Conservation (phyloP, 2,113 vertebrate species). For the Eudyptes chrysolophus region DNA sequence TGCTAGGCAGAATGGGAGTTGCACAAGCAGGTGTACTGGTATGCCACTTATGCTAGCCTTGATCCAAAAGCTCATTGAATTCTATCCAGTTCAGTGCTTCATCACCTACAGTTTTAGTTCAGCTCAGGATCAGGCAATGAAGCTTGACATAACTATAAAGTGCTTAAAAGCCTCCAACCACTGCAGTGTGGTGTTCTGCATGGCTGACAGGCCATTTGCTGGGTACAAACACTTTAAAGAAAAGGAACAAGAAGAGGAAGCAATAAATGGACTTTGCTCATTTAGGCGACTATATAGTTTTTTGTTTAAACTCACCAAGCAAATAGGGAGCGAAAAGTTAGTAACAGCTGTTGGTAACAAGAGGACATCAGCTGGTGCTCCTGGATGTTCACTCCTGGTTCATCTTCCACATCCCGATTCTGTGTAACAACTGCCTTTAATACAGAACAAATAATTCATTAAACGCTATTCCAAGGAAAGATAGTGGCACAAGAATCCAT, state of each 20-base stretch:
- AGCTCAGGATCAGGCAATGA: neutral
- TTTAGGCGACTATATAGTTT: neutral
- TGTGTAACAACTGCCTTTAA: constrained; percentile 76
- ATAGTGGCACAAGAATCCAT: neutral
- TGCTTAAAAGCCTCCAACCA: neutral
- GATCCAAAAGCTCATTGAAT: neutral
- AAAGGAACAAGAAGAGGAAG: neutral
- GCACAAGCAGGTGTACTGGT: neutral
- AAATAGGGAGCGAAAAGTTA: constrained; percentile 84
- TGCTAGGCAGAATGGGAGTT: neutral
- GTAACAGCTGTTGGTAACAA: constrained; percentile 86
- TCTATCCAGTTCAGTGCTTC: neutral
- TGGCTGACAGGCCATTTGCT: neutral
- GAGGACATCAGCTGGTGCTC: constrained; percentile 85
- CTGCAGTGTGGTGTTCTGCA: neutral
- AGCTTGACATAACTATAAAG: neutral
- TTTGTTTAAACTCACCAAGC: constrained; percentile 83
- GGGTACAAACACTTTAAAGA: neutral
- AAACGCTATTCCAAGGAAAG: neutral
- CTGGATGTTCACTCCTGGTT: constrained; percentile 70
- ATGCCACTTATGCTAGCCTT: neutral
- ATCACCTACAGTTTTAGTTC: neutral
- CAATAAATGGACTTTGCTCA: neutral
- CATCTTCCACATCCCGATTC: constrained; percentile 76
- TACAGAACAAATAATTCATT: neutral